phyloP scores from a whole-genome alignment of 2,888 invertebrate genomes.

The Scaptomyza flava region DNA sequence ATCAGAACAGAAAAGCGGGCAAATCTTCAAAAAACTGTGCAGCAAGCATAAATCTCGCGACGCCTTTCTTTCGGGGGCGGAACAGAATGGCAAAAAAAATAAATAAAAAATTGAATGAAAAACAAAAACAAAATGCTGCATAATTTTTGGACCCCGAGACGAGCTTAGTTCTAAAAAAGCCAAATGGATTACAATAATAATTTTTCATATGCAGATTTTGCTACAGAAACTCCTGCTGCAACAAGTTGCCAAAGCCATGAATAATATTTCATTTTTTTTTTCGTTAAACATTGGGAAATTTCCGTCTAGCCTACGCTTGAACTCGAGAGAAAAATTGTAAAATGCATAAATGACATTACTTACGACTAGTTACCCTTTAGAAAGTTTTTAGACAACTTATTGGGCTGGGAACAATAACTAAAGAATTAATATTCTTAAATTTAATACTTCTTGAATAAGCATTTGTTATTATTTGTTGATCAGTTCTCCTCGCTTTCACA shows the following conservation, averaged over 20 bases:
- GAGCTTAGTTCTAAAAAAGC: slow-evolving; percentile 39
- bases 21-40: slow-evolving; percentile 71
- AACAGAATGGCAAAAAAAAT: slow-evolving; percentile 23
- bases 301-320: slow-evolving; percentile 57
- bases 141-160: slow-evolving; percentile 63
- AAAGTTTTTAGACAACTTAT: too few species aligned
- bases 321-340: slow-evolving; percentile 3
- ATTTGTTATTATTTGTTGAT: too few species aligned
- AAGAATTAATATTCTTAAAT: neutral
- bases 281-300: slow-evolving; percentile 51
- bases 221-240: slow-evolving; percentile 58
- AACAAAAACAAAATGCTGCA: slow-evolving; percentile 78
- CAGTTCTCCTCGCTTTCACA: too few species aligned
- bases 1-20: slow-evolving; percentile 55
- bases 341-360: neutral
- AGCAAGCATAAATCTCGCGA: slow-evolving; percentile 70
- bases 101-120: slow-evolving; percentile 61
- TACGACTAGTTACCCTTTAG: slow-evolving; percentile 14
- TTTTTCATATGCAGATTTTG: slow-evolving; percentile 80
- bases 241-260: slow-evolving; percentile 79
- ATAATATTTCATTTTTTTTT: slow-evolving; percentile 73
- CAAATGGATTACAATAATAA: slow-evolving; percentile 81
- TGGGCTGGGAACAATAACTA: neutral
- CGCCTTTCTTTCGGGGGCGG: slow-evolving; percentile 76
- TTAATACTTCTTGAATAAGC: too few species aligned